A percentile compares a stretch with the other conserved stretches of the same genome.
phyloP scores from a whole-genome alignment of 2,797 vertebrate species.

The Falco columbarius region DNA sequence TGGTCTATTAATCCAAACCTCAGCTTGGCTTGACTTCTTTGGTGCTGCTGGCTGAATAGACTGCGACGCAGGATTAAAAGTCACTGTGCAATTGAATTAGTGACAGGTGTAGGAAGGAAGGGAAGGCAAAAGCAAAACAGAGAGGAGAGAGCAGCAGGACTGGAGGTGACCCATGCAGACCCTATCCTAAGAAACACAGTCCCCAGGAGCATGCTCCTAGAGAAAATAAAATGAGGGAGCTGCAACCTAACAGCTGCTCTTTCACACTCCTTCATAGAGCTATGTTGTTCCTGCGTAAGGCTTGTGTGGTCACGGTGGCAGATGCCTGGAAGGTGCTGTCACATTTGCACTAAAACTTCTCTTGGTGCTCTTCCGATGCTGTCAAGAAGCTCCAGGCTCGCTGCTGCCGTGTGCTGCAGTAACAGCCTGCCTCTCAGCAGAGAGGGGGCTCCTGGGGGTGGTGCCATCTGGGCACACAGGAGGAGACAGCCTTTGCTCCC shows the following conservation, averaged over 20 bases:
- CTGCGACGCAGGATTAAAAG: accelerated
- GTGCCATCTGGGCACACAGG: slow-evolving; percentile 15
- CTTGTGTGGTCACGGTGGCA: accelerated
- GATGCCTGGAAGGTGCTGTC: background rate
- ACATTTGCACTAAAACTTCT: background rate
- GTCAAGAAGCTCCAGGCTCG: background rate
- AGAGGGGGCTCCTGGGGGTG: background rate
- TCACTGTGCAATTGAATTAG: background rate
- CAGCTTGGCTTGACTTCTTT: background rate
- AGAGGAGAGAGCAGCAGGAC: background rate
- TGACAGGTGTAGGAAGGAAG: background rate
- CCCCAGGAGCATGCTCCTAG: background rate
- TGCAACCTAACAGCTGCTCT: background rate
- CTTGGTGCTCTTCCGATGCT: background rate
- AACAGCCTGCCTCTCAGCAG: slow-evolving; percentile 44
- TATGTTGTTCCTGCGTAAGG: accelerated
- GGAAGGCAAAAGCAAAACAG: background rate
- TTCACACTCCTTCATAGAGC: background rate
- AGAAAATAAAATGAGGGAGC: background rate
- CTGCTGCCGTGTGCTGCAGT: background rate
- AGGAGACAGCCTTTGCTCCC: slow-evolving; percentile 16
- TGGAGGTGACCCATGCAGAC: background rate
- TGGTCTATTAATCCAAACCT: background rate
- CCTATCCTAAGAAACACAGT: background rate
- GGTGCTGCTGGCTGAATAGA: too few relatives aligned